Base-by-base conservation (phyloP, 2,797 vertebrate genomes). In the Rhynchotus rufescens region DNA sequence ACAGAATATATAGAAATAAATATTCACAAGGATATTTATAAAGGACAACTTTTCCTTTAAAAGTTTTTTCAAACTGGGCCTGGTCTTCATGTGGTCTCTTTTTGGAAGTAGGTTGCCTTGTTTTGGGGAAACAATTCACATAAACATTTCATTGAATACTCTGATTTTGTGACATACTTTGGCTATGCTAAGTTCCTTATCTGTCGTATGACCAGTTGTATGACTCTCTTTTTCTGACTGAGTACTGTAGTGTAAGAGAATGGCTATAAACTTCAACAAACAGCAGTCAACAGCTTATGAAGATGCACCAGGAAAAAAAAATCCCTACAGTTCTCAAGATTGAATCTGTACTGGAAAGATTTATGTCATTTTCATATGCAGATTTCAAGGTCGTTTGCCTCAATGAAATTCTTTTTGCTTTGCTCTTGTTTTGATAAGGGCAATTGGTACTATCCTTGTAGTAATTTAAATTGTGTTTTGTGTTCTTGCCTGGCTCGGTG, bases 311-410 rank as follows among this genome's bases (percentile, higher is more conserved):
- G 66, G 82, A 93, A 88, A 85, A 78, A 82, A 13, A 68, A 26
- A 36, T 32, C 36, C 40, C 38, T 30, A 28, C 32, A 79, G 7
- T 92, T 72, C 62, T 88, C 65, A 67, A 68, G 69, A 89, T 52
- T 88, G 68, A 82, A 93, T 57, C 47, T 64, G 32, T 73, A 15
- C 79, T 64, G 21, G 83, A 62, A 94, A 93, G 92, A 94, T 87
- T 69, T 87, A 76, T 83, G 47, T 87, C 7, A 52, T 66, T 49
- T 83, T 64, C 68, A 14, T 30, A 66, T 45, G 47, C 69, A 51
- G 82, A 90, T 21, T 89, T 93, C 84, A 88, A 90, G 92, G 88
- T 94, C 49, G 45, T 84, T 78, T 90, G 25, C 76, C 44, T 36
- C 36, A 34, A 12, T 72, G 71, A 85, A 91, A 89, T 73, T 79